These are phyloP conservation scores for Pseudorasbora parva DNA, from an alignment of 2,113 vertebrate species.

Conservation along the genomic window DNA sequence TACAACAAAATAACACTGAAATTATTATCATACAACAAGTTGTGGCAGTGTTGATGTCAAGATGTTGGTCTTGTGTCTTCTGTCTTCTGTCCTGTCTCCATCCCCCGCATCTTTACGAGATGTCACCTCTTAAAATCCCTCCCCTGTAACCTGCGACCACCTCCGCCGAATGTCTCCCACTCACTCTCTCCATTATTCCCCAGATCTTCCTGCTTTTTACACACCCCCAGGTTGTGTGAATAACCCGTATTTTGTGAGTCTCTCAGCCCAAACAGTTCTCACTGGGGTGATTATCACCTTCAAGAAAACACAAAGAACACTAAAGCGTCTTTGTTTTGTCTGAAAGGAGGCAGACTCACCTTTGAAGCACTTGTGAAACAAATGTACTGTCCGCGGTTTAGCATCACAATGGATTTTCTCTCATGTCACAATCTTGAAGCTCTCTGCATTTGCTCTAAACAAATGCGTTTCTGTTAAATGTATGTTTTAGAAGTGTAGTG, in stretches of 20 bases:
- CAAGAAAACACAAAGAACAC: conserved; percentile 6
- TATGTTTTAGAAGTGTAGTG: conserved; percentile 17
- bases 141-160: conserved; percentile 1
- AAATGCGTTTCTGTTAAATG: background rate
- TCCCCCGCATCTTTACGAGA: background rate
- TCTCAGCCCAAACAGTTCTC: conserved; percentile 42
- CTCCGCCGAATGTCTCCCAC: background rate
- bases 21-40: background rate
- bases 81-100: conserved; percentile 5
- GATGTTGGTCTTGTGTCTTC: background rate
- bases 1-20: background rate
- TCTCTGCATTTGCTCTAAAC: conserved; percentile 6
- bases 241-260: conserved; percentile 40
- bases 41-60: background rate
- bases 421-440: background rate
- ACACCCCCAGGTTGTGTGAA: conserved; percentile 35
- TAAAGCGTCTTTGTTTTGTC: conserved; percentile 47
- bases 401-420: conserved; percentile 43
- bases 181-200: background rate
- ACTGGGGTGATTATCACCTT: conserved; percentile 45
- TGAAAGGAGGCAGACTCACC: conserved; percentile 32
- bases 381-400: conserved; percentile 48
- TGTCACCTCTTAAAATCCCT: background rate
- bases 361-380: conserved; percentile 51
- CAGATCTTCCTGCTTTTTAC: background rate